These are phyloP conservation scores for Mellivora capensis DNA, from an alignment of 2,113 vertebrate species.

Conservation along the genomic window DNA sequence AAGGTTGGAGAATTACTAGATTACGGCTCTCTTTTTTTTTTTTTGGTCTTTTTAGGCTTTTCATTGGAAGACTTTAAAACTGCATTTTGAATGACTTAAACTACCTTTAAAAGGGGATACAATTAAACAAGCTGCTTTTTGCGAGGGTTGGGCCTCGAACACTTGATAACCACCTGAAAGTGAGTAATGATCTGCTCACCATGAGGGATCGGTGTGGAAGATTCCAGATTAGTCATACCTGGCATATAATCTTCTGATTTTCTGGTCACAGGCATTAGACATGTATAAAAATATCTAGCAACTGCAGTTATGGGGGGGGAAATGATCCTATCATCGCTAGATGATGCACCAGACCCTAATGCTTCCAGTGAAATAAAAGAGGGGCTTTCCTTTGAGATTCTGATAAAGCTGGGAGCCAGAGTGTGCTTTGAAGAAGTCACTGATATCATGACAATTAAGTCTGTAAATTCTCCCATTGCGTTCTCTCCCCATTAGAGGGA, in stretches of 20 bases:
- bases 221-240: neutral
- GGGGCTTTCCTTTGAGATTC: slow-evolving; percentile 67
- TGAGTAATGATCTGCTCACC: neutral
- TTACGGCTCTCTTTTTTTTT: neutral
- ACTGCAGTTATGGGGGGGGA: neutral
- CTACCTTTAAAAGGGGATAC: neutral
- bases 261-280: neutral
- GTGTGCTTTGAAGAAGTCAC: slow-evolving; percentile 63
- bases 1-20: slow-evolving; percentile 63
- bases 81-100: slow-evolving; percentile 63
- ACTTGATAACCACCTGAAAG: slow-evolving; percentile 36
- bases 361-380: slow-evolving; percentile 63
- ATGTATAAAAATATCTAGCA: slow-evolving; percentile 43
- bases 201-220: fast-evolving
- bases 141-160: neutral
- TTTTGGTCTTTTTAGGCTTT: neutral
- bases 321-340: slow-evolving; percentile 63
- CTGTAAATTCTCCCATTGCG: slow-evolving; percentile 59
- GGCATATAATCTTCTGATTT: neutral
- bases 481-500: slow-evolving; percentile 57
- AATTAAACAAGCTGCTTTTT: slow-evolving; percentile 44
- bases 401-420: slow-evolving; percentile 63
- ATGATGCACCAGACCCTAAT: slow-evolving; percentile 48
- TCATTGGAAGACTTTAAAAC: slow-evolving; percentile 52
- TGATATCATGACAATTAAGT: slow-evolving; percentile 64